Base-by-base conservation (phyloP, 2,888 invertebrate genomes). In the Ennomos fuscantarius region DNA sequence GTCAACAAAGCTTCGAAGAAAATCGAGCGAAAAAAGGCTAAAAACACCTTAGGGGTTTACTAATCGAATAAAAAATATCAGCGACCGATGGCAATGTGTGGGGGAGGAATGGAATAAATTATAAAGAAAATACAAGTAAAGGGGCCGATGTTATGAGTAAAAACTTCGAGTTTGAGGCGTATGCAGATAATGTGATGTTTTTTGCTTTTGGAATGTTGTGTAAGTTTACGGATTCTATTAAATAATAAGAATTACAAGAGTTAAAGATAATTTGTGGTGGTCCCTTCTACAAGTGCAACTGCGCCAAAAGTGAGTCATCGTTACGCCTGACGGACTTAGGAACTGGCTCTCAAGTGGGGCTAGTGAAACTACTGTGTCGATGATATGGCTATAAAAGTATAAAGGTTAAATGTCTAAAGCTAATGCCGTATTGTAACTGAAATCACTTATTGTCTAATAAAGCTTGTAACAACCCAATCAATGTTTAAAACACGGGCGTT, bases 51-150 rank as follows among this genome's bases (percentile, higher is more conserved):
- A 86, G 93, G 93, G 93, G 92, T 90, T 92, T 92, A 91, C 93
- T 93, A 93, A 93, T 93, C 93, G 93, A 93, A 93, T 93, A 93
- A 93, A 93, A 91, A 93, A 93, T 93, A 93, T 93, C 93, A 92
- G 92, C 91, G 91, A 87, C 90, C 90, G 87, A 91, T 90, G 90
- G 87, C 89, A 87, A 88, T 88, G 89, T 89, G 79, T 87, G 86
- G 90, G 91, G 92, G 90, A 87, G 88, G 77, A 86, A 87, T 81
- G 84, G 92, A 92, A 91, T 92, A 92, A 91, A 92, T 92, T 91
- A 92, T 89, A 86, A 91, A 90, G 90, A 90, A 92, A 89, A 90
- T 88, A 89, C 84, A 90, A 90, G 89, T 82, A 86, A 79, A 85
- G 87, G 90, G 90, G 86, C 79, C 76, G 76, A 79, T 84, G 86